Conservation (phyloP, 1,140 invertebrate genomes). For the Drosophila miranda region DNA sequence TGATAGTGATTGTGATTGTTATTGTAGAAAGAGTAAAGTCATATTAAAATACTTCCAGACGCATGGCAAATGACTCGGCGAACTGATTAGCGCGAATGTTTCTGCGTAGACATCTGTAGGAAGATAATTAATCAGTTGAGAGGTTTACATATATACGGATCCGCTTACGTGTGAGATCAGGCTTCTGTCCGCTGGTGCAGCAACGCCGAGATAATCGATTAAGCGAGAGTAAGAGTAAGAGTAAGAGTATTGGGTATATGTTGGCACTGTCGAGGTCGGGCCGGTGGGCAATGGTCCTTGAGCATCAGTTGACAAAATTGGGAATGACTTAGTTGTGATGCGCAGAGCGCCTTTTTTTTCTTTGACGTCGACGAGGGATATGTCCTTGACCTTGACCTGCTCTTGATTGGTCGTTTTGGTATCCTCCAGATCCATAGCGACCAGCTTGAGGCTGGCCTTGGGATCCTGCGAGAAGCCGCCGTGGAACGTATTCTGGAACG, state of each 20-base stretch:
- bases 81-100: constrained; percentile 71
- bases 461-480: not conserved
- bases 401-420: not conserved
- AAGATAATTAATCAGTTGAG: constrained; percentile 9
- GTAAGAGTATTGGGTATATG: constrained; percentile 35
- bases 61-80: constrained; percentile 67
- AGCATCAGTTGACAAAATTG: not conserved
- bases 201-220: constrained; percentile 47
- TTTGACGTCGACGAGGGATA: not conserved
- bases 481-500: not conserved
- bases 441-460: constrained; percentile 1
- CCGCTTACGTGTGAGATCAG: constrained; percentile 34
- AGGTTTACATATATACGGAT: not conserved
- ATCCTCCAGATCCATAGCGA: constrained; percentile 35
- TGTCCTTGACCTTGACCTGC: not conserved
- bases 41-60: constrained; percentile 48
- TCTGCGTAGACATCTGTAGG: constrained; percentile 61
- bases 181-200: no score
- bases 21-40: no score
- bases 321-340: not conserved
- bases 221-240: constrained; percentile 43
- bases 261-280: constrained; percentile 47
- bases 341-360: not conserved
- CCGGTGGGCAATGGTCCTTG: no score
- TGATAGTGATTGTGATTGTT: no score